Conservation (phyloP, 2,797 vertebrate species). For the Morelia viridis region DNA sequence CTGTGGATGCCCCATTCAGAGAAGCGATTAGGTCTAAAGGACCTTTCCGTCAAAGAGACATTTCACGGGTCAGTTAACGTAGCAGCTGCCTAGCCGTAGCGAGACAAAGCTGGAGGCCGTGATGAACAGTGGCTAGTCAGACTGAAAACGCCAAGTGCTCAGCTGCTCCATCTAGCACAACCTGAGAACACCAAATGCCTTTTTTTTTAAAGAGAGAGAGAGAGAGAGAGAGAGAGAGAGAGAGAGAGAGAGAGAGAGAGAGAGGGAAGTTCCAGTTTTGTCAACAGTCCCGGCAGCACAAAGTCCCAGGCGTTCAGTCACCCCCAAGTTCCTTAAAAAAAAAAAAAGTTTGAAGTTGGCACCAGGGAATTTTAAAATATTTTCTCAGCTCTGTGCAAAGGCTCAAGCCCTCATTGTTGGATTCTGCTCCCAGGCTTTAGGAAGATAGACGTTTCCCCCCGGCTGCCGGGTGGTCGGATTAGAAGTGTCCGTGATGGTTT, state of each 20-base stretch:
- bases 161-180: neutral
- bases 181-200: neutral
- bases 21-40: conserved; percentile 56
- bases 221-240: accelerated
- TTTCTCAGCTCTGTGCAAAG: neutral
- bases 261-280: conserved; percentile 4
- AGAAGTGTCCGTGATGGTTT: conserved; percentile 33
- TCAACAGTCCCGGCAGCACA: neutral
- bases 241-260: no score
- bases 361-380: neutral
- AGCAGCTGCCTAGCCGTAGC: conserved; percentile 60
- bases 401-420: no score
- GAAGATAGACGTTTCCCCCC: accelerated
- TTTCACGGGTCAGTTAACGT: conserved; percentile 48
- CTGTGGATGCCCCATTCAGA: conserved; percentile 57
- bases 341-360: neutral
- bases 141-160: neutral
- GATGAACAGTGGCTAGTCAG: neutral
- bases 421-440: neutral
- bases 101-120: neutral
- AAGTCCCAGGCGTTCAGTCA: neutral
- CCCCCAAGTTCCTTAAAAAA: neutral
- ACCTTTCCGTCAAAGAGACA: neutral
- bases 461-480: conserved; percentile 33
- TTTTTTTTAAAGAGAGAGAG: neutral